A percentile compares a stretch with the other conserved stretches of the same genome.
phyloP scores from a whole-genome alignment of 2,797 vertebrate genomes.

The Pterois miles region DNA sequence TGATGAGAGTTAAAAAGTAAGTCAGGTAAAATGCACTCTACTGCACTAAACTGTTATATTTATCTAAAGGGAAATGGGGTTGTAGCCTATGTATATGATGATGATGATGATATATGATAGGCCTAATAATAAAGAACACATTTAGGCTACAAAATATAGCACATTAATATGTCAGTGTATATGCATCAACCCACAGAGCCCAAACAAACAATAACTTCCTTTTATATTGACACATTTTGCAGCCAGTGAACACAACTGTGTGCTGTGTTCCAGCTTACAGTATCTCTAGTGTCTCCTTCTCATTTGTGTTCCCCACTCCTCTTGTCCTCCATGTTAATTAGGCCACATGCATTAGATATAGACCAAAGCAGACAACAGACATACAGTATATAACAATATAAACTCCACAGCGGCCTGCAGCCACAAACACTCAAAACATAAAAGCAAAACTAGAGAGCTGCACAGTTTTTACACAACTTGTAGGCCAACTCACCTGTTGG shows the following conservation, averaged over 20 bases:
- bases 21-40: background rate
- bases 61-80: background rate
- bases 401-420: background rate
- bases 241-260: background rate
- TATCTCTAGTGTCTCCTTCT: too few relatives aligned
- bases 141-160: background rate
- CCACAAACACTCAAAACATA: background rate
- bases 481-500: background rate
- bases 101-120: background rate
- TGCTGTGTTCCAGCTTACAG: too few relatives aligned
- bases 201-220: background rate
- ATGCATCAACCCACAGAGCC: background rate
- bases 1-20: background rate
- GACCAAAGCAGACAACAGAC: background rate
- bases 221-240: background rate
- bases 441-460: background rate
- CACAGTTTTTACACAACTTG: background rate
- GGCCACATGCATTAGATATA: background rate
- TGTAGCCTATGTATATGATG: background rate
- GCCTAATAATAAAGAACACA: background rate
- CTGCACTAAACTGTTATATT: background rate
- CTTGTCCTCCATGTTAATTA: background rate
- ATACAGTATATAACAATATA: background rate
- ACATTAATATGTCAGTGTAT: background rate
- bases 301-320: too few relatives aligned